These are phyloP conservation scores for Brachyhypopomus occidentalis DNA, from an alignment of 2,113 vertebrate species.

Conservation along the genomic window DNA sequence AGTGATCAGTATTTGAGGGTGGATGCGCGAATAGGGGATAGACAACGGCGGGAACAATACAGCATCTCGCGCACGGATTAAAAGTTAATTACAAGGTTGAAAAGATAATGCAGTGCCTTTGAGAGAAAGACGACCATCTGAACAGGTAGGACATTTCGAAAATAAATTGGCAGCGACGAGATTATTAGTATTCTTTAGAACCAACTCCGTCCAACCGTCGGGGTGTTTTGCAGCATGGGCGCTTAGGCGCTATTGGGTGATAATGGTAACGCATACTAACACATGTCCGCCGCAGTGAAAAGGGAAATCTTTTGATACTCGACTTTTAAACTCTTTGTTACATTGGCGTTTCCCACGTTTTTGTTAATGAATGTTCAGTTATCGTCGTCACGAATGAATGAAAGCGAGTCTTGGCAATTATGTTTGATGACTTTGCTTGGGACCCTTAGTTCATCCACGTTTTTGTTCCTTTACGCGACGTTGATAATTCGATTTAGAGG, in stretches of 20 bases:
- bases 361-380: background rate
- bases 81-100: conserved; percentile 39
- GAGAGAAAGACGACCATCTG: background rate
- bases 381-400: no score
- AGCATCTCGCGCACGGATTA: conserved; percentile 26
- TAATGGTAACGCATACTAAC: conserved; percentile 27
- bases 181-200: background rate
- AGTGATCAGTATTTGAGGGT: background rate
- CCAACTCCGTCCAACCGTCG: no score
- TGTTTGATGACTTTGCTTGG: background rate
- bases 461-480: background rate
- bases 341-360: background rate
- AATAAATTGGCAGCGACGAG: background rate
- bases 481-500: no score
- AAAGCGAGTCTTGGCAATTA: background rate
- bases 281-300: conserved; percentile 15
- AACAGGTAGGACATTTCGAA: conserved; percentile 38
- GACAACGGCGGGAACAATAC: conserved; percentile 12
- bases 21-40: background rate
- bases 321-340: background rate
- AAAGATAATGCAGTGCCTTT: conserved; percentile 17
- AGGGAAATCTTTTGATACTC: background rate
- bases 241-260: background rate
- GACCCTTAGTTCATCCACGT: background rate
- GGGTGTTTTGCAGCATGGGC: background rate